These are phyloP conservation scores for Tachina grossa DNA, from an alignment of 2,888 invertebrate genomes.

Conservation along the genomic window DNA sequence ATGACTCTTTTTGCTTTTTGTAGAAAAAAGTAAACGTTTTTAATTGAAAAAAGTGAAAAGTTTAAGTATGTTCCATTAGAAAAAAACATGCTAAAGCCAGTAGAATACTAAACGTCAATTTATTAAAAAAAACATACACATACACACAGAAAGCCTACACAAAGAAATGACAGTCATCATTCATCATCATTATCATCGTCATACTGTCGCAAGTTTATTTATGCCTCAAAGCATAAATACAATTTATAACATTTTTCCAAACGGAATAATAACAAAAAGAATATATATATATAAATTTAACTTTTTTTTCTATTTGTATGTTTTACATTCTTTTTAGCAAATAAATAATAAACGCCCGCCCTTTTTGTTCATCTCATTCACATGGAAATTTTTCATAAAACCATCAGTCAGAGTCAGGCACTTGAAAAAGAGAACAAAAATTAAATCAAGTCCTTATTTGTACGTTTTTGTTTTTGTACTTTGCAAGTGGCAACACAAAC, in stretches of 20 bases:
- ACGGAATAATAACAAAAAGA: conserved; percentile 80
- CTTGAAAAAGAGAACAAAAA: conserved; percentile 62
- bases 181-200: conserved; percentile 18
- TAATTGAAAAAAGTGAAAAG: conserved; percentile 54
- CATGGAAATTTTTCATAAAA: conserved; percentile 65
- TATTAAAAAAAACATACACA: conserved; percentile 37
- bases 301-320: conserved; percentile 33
- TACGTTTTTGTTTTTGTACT: conserved; percentile 34
- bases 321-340: conserved; percentile 52
- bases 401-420: conserved; percentile 46
- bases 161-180: conserved; percentile 43
- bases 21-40: conserved; percentile 57
- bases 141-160: conserved; percentile 4
- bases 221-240: conserved; percentile 80
- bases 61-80: conserved; percentile 56
- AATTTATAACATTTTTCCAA: conserved; percentile 81
- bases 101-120: conserved; percentile 66
- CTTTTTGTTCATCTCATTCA: conserved; percentile 66
- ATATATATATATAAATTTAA: conserved; percentile 46
- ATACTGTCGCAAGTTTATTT: conserved; percentile 75
- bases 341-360: conserved; percentile 71
- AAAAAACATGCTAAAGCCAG: conserved; percentile 36
- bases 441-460: conserved; percentile 56
- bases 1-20: conserved; percentile 14
- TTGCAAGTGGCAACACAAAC: conserved; percentile 65